Percentiles rank a stretch among this genome's conserved stretches.
These are phyloP conservation scores for Dryococelus australis DNA, from an alignment of 2,888 invertebrate species.

Conservation along the genomic window DNA sequence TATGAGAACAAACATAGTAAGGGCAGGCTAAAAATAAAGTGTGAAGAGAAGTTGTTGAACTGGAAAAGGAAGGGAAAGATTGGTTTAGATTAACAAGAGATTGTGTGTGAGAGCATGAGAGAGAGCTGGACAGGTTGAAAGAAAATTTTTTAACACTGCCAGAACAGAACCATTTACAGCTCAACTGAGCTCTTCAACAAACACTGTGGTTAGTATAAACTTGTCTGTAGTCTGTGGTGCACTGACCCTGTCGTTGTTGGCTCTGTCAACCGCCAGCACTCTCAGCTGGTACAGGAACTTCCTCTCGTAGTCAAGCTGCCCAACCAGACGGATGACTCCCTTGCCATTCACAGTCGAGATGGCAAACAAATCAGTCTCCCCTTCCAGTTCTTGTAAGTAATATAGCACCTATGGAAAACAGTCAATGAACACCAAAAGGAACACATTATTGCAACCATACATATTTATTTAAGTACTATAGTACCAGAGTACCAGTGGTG, in stretches of 20 bases:
- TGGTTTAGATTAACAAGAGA: no score
- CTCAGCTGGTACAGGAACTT: constrained; percentile 87
- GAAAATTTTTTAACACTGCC: background rate
- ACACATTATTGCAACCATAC: background rate
- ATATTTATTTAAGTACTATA: background rate
- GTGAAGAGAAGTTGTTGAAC: no score
- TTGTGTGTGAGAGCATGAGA: background rate
- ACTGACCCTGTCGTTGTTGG: constrained; percentile 61
- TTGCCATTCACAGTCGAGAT: constrained; percentile 85
- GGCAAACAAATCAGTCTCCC: constrained; percentile 77
- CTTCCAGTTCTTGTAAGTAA: constrained; percentile 82
- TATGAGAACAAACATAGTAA: no score
- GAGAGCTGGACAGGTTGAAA: background rate
- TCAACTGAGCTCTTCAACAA: background rate
- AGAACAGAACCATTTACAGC: background rate
- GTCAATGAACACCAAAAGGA: background rate
- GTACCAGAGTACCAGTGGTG: background rate
- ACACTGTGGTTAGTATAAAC: background rate
- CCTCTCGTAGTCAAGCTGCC: constrained; percentile 82
- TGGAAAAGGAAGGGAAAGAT: no score
- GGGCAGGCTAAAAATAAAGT: no score
- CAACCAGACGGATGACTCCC: constrained; percentile 80
- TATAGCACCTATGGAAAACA: constrained; percentile 71
- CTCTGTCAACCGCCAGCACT: constrained; percentile 83
- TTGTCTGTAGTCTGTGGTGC: background rate